Evolutionary conservation across 2,888 invertebrate species (phyloP).

Genomic region (Hypercompe scribonia): DNA sequence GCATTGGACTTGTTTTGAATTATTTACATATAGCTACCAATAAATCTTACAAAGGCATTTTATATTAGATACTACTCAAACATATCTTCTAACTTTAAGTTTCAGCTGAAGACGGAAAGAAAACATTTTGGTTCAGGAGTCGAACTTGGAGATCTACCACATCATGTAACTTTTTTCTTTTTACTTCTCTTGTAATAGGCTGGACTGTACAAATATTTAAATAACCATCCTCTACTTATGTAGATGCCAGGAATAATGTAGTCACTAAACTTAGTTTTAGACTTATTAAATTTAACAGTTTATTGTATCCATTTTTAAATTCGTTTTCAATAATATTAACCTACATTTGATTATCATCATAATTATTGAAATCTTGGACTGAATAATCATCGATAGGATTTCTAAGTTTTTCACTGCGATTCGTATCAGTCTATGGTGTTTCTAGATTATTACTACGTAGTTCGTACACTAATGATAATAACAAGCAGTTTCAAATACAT

Average conservation of each 20-base stretch:
- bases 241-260: too few species aligned
- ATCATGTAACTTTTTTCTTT: conserved; percentile 52
- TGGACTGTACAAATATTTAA: not conserved
- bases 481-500: not conserved
- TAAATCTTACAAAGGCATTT: too few species aligned
- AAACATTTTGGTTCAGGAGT: conserved; percentile 19
- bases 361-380: not conserved
- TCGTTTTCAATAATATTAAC: too few species aligned
- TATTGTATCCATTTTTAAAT: too few species aligned
- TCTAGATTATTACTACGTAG: not conserved
- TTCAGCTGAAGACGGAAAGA: conserved; percentile 1
- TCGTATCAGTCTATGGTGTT: not conserved
- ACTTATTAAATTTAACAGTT: too few species aligned
- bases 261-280: too few species aligned
- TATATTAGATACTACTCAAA: not conserved
- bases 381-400: not conserved
- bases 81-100: not conserved
- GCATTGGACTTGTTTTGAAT: too few species aligned
- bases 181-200: not conserved
- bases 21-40: too few species aligned
- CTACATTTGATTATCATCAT: too few species aligned
- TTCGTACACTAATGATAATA: not conserved
- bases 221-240: not conserved
- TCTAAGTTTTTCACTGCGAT: too few species aligned
- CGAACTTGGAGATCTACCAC: conserved; percentile 52